Base-by-base conservation (phyloP, 2,113 vertebrate species). In the Bubo scandiacus region DNA sequence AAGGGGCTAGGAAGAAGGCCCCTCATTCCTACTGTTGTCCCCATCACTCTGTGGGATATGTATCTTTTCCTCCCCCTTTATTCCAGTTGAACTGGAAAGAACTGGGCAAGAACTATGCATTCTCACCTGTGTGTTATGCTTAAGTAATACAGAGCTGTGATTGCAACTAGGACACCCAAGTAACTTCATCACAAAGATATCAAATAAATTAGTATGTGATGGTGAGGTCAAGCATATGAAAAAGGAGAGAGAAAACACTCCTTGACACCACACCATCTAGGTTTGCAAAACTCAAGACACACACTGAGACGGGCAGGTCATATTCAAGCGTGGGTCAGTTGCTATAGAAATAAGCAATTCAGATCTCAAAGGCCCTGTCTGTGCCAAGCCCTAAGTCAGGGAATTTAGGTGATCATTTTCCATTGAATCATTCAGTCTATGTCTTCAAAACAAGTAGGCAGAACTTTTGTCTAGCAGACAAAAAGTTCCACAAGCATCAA, bases 21-120 rank as follows among this genome's bases (percentile, higher is more conserved):
- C 2, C 0, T 0, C 43, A 12, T 22, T 86, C 19, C 71, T 82
- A 30, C 38, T 55, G 34, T 22, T 59, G n/a, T 13, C 8, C 6
- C 27, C 2, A 9, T 30, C 29, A 34, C 22, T 54, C 40, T 54
- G 16, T 20, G 4, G 47, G 27, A 30, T 26, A 51, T 4, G 4
- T 23, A 30, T 52, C 25, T 71, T 86, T 54, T 75, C 29, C 5
- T 81, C 12, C 6, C 7, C 30, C 9, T 66, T 86, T 36, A 77
- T 77, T 86, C n/a, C 30, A 71, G 57, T 2, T 86, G 52, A 49
- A 66, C 19, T 54, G 15, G 30, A 71, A 81, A 71, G 45, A 86
- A 81, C 55, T n/a, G 29, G 61, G 25, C 12, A 62, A 65, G 19
- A 94, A 52, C 9, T 36, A 9, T n/a, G 16, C 11, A 36, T 42